Evolutionary conservation across 2,113 vertebrate genomes (phyloP), one percentile per base, ranked within the genome.

Genomic region (Pterocles burchelli): DNA sequence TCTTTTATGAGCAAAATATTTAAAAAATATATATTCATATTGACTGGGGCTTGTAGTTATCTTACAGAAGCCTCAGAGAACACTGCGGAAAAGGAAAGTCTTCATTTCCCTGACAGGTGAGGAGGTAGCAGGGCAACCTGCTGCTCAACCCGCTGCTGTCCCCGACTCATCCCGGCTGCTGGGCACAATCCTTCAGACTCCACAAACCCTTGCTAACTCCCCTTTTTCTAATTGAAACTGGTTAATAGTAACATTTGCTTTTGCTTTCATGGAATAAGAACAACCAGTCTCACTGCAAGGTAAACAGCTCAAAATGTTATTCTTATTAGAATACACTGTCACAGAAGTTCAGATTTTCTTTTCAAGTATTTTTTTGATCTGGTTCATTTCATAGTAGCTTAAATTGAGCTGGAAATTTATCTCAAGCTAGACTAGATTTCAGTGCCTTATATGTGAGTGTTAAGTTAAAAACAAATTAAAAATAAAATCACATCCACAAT

Each of bases 71-170:
- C 6, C 70, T n/a, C n/a, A 29, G 75, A 68, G 25, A 91, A 25
- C 18, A 14, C n/a, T 22, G 43, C 1, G 6, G 61, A 72, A 66
- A 72, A 86, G 11, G 8, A 90, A 85, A 6, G 48, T 22, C 82
- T 51, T 15, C 25, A 34, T 63, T 62, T 83, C 63, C 31, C 52
- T 52, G 63, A 36, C 8, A 67, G 72, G 25, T 55, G 59, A 92
- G 58, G 26, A 51, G 8, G 48, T 33, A 87, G 73, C 29, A 77
- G 22, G 31, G 13, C 0, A 0, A 75, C 21, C 14, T 54, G 31
- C 28, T 1, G 0, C n/a, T 70, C 58, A 28, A 17, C 29, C 8
- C 1, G 0, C 17, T 52, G 63, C 52, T 9, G 0, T 38, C 11
- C 67, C 46, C 31, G 34, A 67, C 38, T 86, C 34, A n/a, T n/a